phyloP scores from a whole-genome alignment of 1,140 invertebrate genomes.

The Panagrolaimus sp. region DNA sequence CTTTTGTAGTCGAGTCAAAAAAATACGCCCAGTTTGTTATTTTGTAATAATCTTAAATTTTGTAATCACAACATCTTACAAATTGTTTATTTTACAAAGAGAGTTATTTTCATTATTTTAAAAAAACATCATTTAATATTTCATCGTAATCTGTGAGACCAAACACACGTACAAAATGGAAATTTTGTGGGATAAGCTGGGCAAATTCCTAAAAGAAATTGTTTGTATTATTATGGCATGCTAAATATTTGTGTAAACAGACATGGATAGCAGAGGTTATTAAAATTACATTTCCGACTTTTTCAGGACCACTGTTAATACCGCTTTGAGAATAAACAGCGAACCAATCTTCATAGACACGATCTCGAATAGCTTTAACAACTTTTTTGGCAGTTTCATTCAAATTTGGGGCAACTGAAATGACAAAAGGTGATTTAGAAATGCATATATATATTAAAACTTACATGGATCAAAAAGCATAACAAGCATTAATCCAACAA shows the following conservation, averaged over 20 bases:
- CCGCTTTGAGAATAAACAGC: background rate
- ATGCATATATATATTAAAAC: background rate
- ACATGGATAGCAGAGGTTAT: background rate
- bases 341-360: slow-evolving; percentile 2
- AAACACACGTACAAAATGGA: slow-evolving; percentile 1
- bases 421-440: background rate
- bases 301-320: slow-evolving; percentile 3
- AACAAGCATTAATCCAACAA: slow-evolving; percentile 9
- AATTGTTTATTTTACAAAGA: too few relatives aligned
- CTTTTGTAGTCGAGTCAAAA: too few relatives aligned
- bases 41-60: too few relatives aligned
- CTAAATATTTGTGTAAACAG: background rate
- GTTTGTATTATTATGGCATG: background rate
- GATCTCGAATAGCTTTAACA: background rate
- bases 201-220: background rate
- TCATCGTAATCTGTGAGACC: slow-evolving; percentile 3
- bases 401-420: background rate
- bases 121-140: slow-evolving; percentile 10
- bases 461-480: slow-evolving; percentile 19
- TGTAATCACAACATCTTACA: too few relatives aligned
- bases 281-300: slow-evolving; percentile 5
- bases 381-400: background rate
- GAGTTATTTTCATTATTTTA: too few relatives aligned
- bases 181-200: slow-evolving; percentile 1
- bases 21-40: too few relatives aligned